These are phyloP conservation scores for Tamias sibiricus DNA, from an alignment of 2,113 vertebrate species.

Conservation along the genomic window DNA sequence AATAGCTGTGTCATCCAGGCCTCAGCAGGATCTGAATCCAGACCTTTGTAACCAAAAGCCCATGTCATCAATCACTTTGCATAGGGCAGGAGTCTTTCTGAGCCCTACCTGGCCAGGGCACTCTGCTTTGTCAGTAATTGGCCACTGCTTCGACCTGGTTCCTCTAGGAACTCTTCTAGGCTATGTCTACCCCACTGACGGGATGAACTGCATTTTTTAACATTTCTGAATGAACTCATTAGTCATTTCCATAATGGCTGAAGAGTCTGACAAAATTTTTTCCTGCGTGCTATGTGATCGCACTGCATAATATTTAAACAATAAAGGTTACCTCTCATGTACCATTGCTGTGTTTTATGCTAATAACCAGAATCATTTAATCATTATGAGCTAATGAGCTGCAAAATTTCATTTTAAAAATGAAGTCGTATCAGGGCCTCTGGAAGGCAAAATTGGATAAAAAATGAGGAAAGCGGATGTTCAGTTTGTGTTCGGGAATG, in stretches of 20 bases:
- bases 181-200: neutral
- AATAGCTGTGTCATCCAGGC: neutral
- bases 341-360: constrained; percentile 54
- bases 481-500: constrained; percentile 10
- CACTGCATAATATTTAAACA: constrained; percentile 64
- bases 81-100: neutral
- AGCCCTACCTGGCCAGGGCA: neutral
- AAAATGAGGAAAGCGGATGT: constrained; percentile 38
- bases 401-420: constrained; percentile 74
- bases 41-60: neutral
- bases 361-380: constrained; percentile 73
- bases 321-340: constrained; percentile 30
- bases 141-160: neutral
- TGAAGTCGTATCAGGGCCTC: constrained; percentile 59
- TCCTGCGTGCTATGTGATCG: neutral
- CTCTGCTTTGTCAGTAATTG: neutral
- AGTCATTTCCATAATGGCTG: constrained; percentile 56
- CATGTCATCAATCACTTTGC: neutral
- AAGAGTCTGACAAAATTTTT: constrained; percentile 40
- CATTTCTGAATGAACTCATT: constrained; percentile 60
- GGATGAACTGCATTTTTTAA: neutral
- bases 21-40: neutral
- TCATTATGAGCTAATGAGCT: constrained; percentile 74
- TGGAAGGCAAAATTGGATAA: constrained; percentile 62
- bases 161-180: neutral